phyloP scores from a whole-genome alignment of 2,113 vertebrate species.

The Gambusia holbrooki region DNA sequence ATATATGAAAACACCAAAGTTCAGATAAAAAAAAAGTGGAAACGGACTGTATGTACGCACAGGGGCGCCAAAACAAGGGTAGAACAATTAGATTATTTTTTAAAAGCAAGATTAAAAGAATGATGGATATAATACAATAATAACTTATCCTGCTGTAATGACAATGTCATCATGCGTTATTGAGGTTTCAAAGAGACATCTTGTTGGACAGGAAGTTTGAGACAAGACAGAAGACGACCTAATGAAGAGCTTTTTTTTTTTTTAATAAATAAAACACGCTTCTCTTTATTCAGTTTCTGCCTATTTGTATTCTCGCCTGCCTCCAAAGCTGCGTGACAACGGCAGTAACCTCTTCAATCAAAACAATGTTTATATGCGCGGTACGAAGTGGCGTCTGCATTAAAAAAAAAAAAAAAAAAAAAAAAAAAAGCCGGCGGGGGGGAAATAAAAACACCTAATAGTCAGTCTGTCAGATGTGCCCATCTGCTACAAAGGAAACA shows the following conservation, averaged over 20 bases:
- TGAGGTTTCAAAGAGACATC: slow-evolving; percentile 26
- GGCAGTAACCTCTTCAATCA: slow-evolving; percentile 76
- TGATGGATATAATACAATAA: neutral
- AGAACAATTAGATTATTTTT: too few relatives aligned
- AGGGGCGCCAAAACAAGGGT: too few relatives aligned
- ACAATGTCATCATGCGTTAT: slow-evolving; percentile 24
- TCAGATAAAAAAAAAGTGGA: too few relatives aligned
- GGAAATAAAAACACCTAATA: slow-evolving; percentile 76
- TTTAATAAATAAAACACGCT: slow-evolving; percentile 37
- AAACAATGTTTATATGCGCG: slow-evolving; percentile 56
- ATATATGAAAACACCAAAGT: too few relatives aligned
- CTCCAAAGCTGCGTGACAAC: slow-evolving; percentile 61
- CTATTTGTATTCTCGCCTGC: slow-evolving; percentile 63
- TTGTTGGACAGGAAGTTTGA: slow-evolving; percentile 49
- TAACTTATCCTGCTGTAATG: neutral
- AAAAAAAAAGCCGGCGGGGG: neutral
- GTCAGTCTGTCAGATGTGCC: slow-evolving; percentile 77
- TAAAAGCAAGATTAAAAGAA: too few relatives aligned
- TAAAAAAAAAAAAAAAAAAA: slow-evolving; percentile 18
- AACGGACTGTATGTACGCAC: too few relatives aligned
- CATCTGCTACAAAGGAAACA: slow-evolving; percentile 71
- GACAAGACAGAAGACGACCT: slow-evolving; percentile 55
- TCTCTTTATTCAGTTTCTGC: slow-evolving; percentile 46
- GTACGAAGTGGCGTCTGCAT: slow-evolving; percentile 55
- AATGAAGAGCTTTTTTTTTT: slow-evolving; percentile 25